Base-by-base conservation (phyloP, 2,888 invertebrate genomes). In the Spisula subtruncata region DNA sequence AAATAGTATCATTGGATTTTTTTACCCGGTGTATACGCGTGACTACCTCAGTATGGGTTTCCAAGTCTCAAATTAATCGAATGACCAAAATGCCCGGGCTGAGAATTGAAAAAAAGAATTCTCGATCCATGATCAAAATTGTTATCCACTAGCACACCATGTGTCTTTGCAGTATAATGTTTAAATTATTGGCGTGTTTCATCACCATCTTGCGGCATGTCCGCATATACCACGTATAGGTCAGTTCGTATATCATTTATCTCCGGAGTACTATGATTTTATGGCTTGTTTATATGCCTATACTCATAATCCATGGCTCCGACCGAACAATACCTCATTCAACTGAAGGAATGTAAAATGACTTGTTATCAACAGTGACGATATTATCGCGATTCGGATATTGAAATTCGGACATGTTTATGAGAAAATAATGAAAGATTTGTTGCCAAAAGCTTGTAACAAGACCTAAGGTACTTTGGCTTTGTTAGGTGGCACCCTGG, bases 401-500 rank as follows among this genome's bases (percentile, higher is more conserved):
- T 86, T 86, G 48, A 60, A 82, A 66, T 81, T 71, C 81, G 35
- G 81, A 81, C 86, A 81, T 51, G 20, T 86, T 86, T 66, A 86
- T 71, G 81, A 10, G 60, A 48, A 60, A 25, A 66, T 86, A 86
- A 86, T 86, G 86, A 66, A 32, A 81, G 16, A 79, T 86, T 71
- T 60, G 81, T 66, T 66, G 66, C 60, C 81, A 80, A 1, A 79
- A 81, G 66, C 29, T 75, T 48, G 84, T 51, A 75, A 75, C 75
- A 51, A 18, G 75, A 75, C 29, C 71, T 25, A 48, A 32, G n/a
- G 35, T 32, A 80, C 75, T 75, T 75, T 32, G 85, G 80, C 20
- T 51, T 85, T 79, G 80, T 54, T 75, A 80, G 85, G 85, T 56
- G 80, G 79, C 48, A 60, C 48, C 16, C 66, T n/a, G 12, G 66